Evolutionary conservation across 1,140 invertebrate genomes (phyloP).

Genomic region (Lordiphosa collinella): DNA sequence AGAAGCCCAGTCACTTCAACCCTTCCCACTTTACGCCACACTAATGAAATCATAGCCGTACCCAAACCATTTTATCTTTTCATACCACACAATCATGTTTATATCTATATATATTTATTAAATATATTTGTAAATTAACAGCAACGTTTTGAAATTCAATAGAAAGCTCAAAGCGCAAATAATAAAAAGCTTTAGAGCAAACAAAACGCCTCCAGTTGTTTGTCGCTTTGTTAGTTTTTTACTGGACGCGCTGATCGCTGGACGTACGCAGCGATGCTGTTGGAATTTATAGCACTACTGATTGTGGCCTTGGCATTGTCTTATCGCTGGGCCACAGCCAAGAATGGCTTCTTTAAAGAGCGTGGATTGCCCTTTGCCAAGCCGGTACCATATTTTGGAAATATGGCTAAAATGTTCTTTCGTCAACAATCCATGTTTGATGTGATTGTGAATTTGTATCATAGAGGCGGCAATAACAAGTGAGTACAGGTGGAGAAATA

Average conservation of each 20-base stretch:
- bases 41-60: constrained; percentile 19
- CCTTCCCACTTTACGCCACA: constrained; percentile 53
- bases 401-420: constrained; percentile 37
- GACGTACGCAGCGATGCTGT: constrained; percentile 36
- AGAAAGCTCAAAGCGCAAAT: background rate
- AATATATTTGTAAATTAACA: constrained; percentile 14
- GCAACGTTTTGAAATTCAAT: background rate
- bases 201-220: constrained; percentile 31
- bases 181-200: constrained; percentile 18
- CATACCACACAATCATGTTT: background rate
- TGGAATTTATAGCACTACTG: constrained; percentile 44
- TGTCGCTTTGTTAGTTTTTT: constrained; percentile 33
- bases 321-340: constrained; percentile 60
- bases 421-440: constrained; percentile 50
- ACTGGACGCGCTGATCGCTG: constrained; percentile 13
- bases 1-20: constrained; percentile 23
- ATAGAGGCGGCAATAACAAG: constrained; percentile 38
- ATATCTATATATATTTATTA: constrained; percentile 14
- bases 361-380: constrained; percentile 45
- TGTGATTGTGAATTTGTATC: constrained; percentile 53
- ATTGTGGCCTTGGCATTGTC: constrained; percentile 32
- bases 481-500: constrained; percentile 30
- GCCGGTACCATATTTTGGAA: constrained; percentile 58
- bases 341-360: constrained; percentile 64
- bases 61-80: background rate